Evolutionary conservation across 2,888 invertebrate genomes (phyloP).

Genomic region (Agrilus biguttatus): DNA sequence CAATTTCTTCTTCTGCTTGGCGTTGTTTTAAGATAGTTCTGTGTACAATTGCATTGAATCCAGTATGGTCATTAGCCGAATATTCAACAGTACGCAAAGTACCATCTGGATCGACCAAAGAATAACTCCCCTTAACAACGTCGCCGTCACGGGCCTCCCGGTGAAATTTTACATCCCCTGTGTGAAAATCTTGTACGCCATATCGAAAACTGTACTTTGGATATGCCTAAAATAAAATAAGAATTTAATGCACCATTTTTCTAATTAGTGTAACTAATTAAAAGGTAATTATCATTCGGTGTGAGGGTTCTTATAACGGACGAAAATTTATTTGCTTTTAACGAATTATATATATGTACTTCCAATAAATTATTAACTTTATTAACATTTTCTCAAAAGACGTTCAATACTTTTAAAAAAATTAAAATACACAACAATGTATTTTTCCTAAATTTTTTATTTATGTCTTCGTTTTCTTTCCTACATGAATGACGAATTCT

Average conservation of each 20-base stretch:
- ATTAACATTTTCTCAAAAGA: too few relatives aligned
- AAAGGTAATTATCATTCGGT: too few relatives aligned
- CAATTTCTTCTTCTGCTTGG: slow-evolving; percentile 3
- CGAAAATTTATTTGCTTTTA: too few relatives aligned
- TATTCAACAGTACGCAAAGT: slow-evolving; percentile 28
- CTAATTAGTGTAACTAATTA: too few relatives aligned
- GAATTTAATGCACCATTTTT: not conserved
- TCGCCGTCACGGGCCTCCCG: slow-evolving; percentile 27
- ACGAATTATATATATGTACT: too few relatives aligned
- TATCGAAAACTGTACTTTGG: slow-evolving; percentile 28
- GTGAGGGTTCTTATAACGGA: too few relatives aligned
- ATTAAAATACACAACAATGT: too few relatives aligned
- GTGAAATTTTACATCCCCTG: slow-evolving; percentile 27
- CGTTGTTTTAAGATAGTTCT: slow-evolving; percentile 14
- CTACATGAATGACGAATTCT: too few relatives aligned
- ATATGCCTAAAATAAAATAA: slow-evolving; percentile 19
- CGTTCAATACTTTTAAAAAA: too few relatives aligned
- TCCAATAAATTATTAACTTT: too few relatives aligned
- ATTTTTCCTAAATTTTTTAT: too few relatives aligned
- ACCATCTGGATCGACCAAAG: slow-evolving; percentile 29
- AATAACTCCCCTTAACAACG: slow-evolving; percentile 28
- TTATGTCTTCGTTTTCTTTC: too few relatives aligned
- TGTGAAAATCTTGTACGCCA: slow-evolving; percentile 27
- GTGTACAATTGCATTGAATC: slow-evolving; percentile 28
- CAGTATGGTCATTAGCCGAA: slow-evolving; percentile 27